Evolutionary conservation across 2,113 vertebrate genomes (phyloP).

Genomic region (Terrapene triunguis): DNA sequence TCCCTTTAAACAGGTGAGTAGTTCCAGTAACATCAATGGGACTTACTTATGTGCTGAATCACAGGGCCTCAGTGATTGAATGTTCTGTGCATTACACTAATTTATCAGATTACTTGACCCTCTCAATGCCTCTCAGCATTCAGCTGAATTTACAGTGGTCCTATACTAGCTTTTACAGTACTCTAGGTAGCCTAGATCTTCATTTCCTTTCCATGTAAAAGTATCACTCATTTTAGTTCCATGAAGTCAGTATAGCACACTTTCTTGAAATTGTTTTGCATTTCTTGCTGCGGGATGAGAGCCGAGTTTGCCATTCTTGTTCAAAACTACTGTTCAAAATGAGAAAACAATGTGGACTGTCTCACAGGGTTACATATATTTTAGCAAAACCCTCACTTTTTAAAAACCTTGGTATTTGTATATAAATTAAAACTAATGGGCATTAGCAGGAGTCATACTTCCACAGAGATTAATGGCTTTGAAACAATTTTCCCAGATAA

Average conservation of each 20-base stretch:
- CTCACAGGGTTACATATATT: neutral
- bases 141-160: neutral
- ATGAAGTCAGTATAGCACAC: neutral
- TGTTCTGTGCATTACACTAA: neutral
- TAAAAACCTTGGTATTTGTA: neutral
- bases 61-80: neutral
- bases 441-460: constrained; percentile 33
- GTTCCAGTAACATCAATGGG: neutral
- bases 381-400: neutral
- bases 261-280: neutral
- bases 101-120: neutral
- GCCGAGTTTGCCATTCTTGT: neutral
- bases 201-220: neutral
- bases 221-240: neutral
- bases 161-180: neutral
- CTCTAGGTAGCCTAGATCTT: neutral
- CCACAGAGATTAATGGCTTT: neutral
- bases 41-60: neutral
- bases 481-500: constrained; percentile 32
- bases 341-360: neutral
- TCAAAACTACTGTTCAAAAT: neutral
- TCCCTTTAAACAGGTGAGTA: neutral
- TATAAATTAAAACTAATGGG: neutral
- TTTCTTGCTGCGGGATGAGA: neutral
- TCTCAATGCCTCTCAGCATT: neutral